A percentile compares a stretch with the other conserved stretches of the same genome.
Conservation (phyloP, 2,113 vertebrate species). For the Turdus rufiventris region DNA sequence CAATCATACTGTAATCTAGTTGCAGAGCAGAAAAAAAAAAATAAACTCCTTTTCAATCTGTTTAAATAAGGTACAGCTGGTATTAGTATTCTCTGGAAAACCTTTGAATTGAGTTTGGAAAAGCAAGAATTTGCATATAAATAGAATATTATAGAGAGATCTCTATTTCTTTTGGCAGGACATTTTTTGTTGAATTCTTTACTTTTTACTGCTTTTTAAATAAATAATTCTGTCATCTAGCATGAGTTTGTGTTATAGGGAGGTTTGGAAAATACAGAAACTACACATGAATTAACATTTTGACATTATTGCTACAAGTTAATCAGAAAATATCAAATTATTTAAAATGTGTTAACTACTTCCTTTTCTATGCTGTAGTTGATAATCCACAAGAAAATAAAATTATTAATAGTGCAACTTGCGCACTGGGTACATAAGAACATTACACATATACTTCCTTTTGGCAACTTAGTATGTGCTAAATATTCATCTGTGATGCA, state of each 20-base stretch:
- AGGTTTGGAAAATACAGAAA: not conserved
- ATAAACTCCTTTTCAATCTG: not conserved
- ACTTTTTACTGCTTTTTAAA: not conserved
- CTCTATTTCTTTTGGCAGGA: not conserved
- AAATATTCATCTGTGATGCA: not conserved
- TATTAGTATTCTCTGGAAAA: conserved; percentile 38
- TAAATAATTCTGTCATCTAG: not conserved
- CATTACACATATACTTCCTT: not conserved
- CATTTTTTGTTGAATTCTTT: not conserved
- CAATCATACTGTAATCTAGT: not conserved
- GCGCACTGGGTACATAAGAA: not conserved
- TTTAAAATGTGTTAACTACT: not conserved
- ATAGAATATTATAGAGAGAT: conserved; percentile 26
- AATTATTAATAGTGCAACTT: not conserved
- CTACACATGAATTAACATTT: not conserved
- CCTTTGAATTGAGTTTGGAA: not conserved
- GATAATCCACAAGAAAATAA: not conserved
- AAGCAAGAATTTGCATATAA: conserved; percentile 54
- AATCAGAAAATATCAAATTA: not conserved
- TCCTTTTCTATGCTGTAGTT: not conserved
- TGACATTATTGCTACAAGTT: not conserved
- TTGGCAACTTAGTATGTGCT: not conserved
- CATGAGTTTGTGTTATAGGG: not conserved
- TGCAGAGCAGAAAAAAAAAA: not conserved
- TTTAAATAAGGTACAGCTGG: conserved; percentile 17